phyloP scores from a whole-genome alignment of 2,888 invertebrate species.

The Ceramica pisi region DNA sequence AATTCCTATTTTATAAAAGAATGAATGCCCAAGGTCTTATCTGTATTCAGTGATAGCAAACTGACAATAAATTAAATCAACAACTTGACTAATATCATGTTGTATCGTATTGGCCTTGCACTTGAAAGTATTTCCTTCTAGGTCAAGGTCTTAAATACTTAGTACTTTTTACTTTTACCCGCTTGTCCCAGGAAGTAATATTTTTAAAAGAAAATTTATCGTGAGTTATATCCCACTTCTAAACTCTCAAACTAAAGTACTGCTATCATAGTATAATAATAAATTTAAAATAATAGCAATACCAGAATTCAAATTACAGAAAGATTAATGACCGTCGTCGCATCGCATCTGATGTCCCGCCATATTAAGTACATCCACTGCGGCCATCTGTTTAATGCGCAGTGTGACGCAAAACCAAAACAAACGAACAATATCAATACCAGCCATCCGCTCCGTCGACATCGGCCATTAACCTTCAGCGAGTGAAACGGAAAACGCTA shows the following conservation, averaged over 20 bases:
- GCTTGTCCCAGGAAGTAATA: neutral
- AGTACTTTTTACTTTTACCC: neutral
- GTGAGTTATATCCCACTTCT: neutral
- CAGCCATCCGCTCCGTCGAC: constrained; percentile 61
- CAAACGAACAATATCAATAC: constrained; percentile 54
- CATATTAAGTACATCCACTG: constrained; percentile 1
- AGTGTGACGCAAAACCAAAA: constrained; percentile 53
- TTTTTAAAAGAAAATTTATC: neutral
- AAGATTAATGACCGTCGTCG: constrained; percentile 38
- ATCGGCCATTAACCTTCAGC: constrained; percentile 75
- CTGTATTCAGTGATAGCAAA: neutral
- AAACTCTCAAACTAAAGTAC: neutral
- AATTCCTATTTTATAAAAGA: neutral
- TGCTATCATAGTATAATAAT: no score
- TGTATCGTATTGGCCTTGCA: constrained; percentile 23
- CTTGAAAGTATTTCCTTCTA: constrained; percentile 25
- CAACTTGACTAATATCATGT: constrained; percentile 9
- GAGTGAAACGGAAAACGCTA: constrained; percentile 72
- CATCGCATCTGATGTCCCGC: constrained; percentile 16
- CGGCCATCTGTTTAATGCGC: constrained; percentile 45
- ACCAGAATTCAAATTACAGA: constrained; percentile 19
- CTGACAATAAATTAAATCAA: neutral
- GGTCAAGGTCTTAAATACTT: constrained; percentile 15
- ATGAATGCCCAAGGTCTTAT: neutral
- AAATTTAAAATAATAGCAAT: constrained; percentile 29